Percentiles rank a stretch among this genome's conserved stretches.
Evolutionary conservation across 64 coral and sea anemone genomes (phyloP).

Genomic region (Pachyseris speciosa): DNA sequence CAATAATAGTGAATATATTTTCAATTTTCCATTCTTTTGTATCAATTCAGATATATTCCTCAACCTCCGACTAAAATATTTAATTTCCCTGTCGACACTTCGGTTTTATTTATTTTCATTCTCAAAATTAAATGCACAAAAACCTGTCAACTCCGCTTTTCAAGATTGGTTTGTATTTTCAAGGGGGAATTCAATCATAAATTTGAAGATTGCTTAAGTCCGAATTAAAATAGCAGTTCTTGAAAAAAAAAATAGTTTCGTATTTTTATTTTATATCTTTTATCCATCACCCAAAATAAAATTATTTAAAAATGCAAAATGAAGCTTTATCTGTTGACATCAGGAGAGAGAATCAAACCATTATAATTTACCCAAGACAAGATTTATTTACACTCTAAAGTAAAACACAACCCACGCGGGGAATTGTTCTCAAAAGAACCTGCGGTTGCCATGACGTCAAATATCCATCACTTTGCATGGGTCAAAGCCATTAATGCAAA

Average conservation of each 20-base stretch:
- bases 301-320: not conserved
- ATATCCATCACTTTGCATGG: constrained; percentile 12
- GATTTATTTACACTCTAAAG: constrained; percentile 50
- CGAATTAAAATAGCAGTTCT: not conserved
- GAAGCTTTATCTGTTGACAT: constrained; percentile 15
- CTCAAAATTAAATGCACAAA: constrained; percentile 1
- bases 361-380: constrained; percentile 24
- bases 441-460: constrained; percentile 30
- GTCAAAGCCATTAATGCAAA: constrained; percentile 24
- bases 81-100: not conserved
- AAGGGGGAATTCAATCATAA: not conserved
- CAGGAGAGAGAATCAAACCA: constrained; percentile 18
- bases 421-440: constrained; percentile 10
- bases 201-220: not conserved
- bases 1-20: constrained; percentile 1
- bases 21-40: constrained; percentile 14
- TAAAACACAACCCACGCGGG: constrained; percentile 11
- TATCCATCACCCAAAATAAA: not conserved
- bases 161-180: constrained; percentile 12
- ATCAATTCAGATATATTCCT: not conserved
- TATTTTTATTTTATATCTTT: not conserved
- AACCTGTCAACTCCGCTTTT: not conserved
- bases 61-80: constrained; percentile 2
- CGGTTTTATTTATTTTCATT: not conserved
- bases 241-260: not conserved